Conservation (phyloP, 2,888 invertebrate genomes). For the Pseudococcus jackbeardsleyi region DNA sequence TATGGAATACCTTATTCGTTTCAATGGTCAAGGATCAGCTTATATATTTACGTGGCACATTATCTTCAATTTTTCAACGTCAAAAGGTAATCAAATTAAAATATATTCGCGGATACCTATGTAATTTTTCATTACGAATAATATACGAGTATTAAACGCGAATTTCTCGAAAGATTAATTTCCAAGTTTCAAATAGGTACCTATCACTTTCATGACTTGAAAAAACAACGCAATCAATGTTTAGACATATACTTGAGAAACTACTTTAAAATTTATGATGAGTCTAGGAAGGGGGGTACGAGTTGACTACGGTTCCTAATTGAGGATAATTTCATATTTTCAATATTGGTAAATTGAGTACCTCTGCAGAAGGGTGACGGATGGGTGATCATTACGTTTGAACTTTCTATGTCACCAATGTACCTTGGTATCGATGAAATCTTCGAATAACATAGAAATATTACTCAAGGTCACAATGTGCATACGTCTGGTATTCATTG, state of each 20-base stretch:
- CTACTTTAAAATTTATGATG: neutral
- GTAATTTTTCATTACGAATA: neutral
- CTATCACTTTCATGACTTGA: neutral
- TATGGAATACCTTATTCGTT: neutral
- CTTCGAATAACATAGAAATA: neutral
- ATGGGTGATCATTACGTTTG: neutral
- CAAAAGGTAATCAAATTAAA: neutral
- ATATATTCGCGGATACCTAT: neutral
- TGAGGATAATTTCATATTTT: neutral
- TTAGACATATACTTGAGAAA: neutral
- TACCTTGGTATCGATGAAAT: neutral
- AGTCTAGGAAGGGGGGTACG: neutral
- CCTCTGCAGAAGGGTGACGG: neutral
- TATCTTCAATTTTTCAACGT: constrained; percentile 14
- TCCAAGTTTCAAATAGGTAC: neutral
- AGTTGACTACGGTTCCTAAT: neutral
- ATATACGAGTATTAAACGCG: neutral
- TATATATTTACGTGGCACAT: neutral
- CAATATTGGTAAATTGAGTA: neutral
- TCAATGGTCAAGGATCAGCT: neutral
- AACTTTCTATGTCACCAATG: neutral
- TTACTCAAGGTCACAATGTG: neutral
- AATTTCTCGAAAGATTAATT: constrained; percentile 8
- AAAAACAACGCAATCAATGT: neutral
- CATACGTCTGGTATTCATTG: neutral